Base-by-base conservation (phyloP, 92 coral and sea anemone genomes). In the Porites evermanni region DNA sequence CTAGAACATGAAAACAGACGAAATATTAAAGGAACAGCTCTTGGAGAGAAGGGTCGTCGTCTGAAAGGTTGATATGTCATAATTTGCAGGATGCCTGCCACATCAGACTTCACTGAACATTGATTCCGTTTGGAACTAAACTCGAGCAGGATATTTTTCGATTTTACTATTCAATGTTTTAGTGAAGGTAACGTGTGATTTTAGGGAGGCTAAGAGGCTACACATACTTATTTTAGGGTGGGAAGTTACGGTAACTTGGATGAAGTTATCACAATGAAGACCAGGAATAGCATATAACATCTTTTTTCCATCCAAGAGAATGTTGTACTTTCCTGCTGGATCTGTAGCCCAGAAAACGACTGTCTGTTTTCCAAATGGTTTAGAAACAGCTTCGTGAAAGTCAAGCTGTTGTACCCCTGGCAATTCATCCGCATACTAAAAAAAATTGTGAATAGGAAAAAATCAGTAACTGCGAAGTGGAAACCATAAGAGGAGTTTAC, bases 231-330 rank as follows among this genome's bases (percentile, higher is more conserved):
- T 17, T 64, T 67, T 74, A 20, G 82, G 74, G 53, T 66, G 67
- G 16, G 88, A 85, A 10, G 91, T 82, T 9, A 91, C 93, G n/a
- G 86, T 82, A 21, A 91, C 91, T 13, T 91, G 84, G 6, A 88
- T 73, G 20, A 19, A 20, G 69, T 75, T 23, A 18, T 87, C 61
- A 64, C 93, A 91, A 13, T 81, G 78, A 47, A 59, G 11, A 26
- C 89, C 91, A 23, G 93, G 93, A 13, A 85, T 67, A 6, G 75
- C 85, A 9, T 77, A 70, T 13, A 91, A 18, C 0, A 75, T 87
- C 81, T 70, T 76, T 60, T 70, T 81, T 67, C 93, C 93, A 53
- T 91, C 78, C 78, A 91, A 70, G 14, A 87, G 77, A 32, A 91
- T 91, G 44, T 76, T 81, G 58, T 58, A 81, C 53, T 81, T 86